These are phyloP conservation scores for Drosophila orena DNA, from an alignment of 1,140 invertebrate genomes.

Conservation along the genomic window DNA sequence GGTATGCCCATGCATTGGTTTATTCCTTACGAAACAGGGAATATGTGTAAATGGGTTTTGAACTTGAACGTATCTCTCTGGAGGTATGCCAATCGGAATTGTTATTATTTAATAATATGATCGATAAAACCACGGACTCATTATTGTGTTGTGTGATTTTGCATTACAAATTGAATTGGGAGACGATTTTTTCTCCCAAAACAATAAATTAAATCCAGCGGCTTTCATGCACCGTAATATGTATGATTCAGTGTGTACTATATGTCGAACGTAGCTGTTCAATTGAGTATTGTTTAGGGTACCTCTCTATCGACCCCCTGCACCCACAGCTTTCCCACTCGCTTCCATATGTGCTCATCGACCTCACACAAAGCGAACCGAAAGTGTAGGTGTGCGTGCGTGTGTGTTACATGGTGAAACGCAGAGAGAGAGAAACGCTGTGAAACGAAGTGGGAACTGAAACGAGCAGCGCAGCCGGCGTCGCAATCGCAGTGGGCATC, in stretches of 20 bases:
- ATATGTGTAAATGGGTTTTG: neutral
- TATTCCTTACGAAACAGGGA: neutral
- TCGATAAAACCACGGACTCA: too few species aligned
- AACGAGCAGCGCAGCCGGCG: slow-evolving; percentile 60
- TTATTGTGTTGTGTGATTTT: neutral
- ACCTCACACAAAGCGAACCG: slow-evolving; percentile 66
- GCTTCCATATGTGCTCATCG: slow-evolving; percentile 59
- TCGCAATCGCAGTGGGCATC: slow-evolving; percentile 9
- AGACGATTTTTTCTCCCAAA: too few species aligned
- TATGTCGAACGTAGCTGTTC: neutral
- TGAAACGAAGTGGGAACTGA: slow-evolving; percentile 65
- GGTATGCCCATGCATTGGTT: neutral
- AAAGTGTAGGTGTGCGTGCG: slow-evolving; percentile 71
- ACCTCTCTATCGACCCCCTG: neutral
- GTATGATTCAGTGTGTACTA: too few species aligned
- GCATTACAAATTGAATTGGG: too few species aligned
- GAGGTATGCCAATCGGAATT: too few species aligned
- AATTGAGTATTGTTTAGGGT: slow-evolving; percentile 1
- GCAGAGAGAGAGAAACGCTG: slow-evolving; percentile 33
- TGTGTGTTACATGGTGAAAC: slow-evolving; percentile 50
- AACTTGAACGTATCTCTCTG: too few species aligned
- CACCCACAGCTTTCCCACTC: slow-evolving; percentile 8
- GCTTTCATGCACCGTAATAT: too few species aligned
- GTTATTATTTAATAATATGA: too few species aligned
- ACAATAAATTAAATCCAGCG: too few species aligned